Evolutionary conservation across 1,140 invertebrate genomes (phyloP), one percentile per base, ranked within the genome.

Genomic region (Nasonia giraulti): DNA sequence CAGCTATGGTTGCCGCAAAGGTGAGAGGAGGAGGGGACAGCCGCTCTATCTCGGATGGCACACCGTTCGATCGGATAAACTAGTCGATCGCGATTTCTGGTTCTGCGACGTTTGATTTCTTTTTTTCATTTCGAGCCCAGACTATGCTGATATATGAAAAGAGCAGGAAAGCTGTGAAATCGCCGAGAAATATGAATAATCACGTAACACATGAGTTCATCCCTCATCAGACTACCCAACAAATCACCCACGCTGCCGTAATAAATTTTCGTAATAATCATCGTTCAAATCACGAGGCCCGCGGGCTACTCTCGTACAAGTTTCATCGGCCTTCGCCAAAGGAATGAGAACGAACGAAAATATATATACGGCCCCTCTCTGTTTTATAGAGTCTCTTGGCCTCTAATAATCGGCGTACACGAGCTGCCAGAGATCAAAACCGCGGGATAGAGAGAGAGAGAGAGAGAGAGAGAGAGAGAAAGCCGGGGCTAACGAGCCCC

Each of bases 351-450:
- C 6, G 55, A 62, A 5, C 50, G 11, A 12, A 55, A 55, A 20
- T 2, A n/a, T 40, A 40, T 10, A 40, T 40, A 40, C 7, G 0
- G 40, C 1, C 55, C 17, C 55, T 62, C 20, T 17, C 55, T 40
- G 7, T 40, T 40, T 40, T 40, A 40, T 40, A 40, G 6, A 40
- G 40, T 10, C 40, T 40, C 40, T 62, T n/a, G 17, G 55, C 55
- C 81, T 82, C 89, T 90, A 89, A 91, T 89, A 88, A 89, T 87
- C 82, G 84, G 80, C 85, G 81, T 66, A 83, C 83, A 87, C 80
- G 79, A 86, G 55, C 78, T 73, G 69, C 69, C 23, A 27, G 69
- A 37, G 33, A 37, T 73, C 11, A 31, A 73, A 73, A 37, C 69
- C 27, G 33, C 50, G 20, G 14, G 23, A 55, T n/a, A 88, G 87